Evolutionary conservation across 37 sponge, comb jelly and placozoan genomes (phyloP), one percentile per base, ranked within the genome.

Genomic region (Haliclona indistincta): DNA sequence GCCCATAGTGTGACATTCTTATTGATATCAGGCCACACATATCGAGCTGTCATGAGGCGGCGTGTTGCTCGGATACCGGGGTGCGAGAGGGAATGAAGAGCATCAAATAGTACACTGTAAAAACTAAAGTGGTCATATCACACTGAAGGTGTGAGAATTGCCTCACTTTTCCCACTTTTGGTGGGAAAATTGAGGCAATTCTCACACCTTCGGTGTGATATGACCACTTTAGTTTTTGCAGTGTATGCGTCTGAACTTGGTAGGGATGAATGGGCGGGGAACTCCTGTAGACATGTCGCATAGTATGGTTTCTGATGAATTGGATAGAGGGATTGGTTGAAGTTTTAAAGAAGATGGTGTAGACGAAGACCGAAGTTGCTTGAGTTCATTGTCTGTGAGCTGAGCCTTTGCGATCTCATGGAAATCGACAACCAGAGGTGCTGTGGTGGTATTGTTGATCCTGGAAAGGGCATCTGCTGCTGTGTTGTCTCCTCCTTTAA

Each of bases 51-150:
- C 69, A 86, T 35, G 41, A 86, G 80, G 0, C 36, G 80, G 20
- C 74, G 86, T 0, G 86, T 79, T 1, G 86, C 87, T 43, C 53
- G 64, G 2, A 87, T 87, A 26, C 87, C 76, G 0, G 81, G 81
- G 35, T 79, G 87, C 39, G 79, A 78, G 33, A 85, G 64, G 4
- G 62, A 2, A 34, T 86, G 86, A 5, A 79, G 32, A 2, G 69
- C 51, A 35, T 79, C 63, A 30, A 71, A 78, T n/a, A n/a, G n/a
- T n/a, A n/a, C 23, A 78, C 73, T 0, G n/a, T n/a, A n/a, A n/a
- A n/a, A n/a, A n/a, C n/a, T n/a, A n/a, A n/a, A n/a, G n/a, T n/a
- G n/a, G n/a, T n/a, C n/a, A n/a, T n/a, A n/a, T n/a, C n/a, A n/a
- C n/a, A n/a, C n/a, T n/a, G n/a, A n/a, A n/a, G n/a, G n/a, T n/a